Evolutionary conservation across 2,797 vertebrate genomes (phyloP).

Genomic region (Nyctalus aviator): DNA sequence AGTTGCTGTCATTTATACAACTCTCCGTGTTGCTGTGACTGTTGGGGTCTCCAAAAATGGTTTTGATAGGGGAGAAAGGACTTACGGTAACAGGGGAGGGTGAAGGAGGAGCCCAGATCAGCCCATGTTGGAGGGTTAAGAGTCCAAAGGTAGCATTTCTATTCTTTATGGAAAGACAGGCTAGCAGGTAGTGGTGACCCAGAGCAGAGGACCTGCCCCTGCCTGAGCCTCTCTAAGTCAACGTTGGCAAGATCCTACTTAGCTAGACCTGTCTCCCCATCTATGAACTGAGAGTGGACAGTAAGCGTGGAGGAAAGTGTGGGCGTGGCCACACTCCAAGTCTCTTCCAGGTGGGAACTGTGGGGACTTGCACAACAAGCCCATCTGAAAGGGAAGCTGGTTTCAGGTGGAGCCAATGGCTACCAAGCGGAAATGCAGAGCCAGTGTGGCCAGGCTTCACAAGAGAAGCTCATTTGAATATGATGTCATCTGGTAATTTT

Average conservation of each 20-base stretch:
- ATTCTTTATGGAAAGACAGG: neutral
- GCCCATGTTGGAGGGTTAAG: neutral
- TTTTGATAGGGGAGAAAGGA: neutral
- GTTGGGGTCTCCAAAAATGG: neutral
- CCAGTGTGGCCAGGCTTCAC: neutral
- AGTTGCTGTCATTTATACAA: neutral
- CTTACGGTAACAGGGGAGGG: neutral
- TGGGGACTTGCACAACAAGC: neutral
- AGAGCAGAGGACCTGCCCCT: neutral
- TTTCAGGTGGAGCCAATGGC: too few species aligned
- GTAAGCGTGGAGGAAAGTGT: neutral
- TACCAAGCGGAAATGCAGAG: neutral
- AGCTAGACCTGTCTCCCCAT: neutral
- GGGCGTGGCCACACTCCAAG: neutral
- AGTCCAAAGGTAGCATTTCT: neutral
- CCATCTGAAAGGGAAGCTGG: neutral
- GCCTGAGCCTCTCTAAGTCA: neutral
- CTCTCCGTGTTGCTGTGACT: neutral
- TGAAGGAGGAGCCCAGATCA: neutral
- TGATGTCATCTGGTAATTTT: neutral
- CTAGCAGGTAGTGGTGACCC: neutral
- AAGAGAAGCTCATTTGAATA: neutral
- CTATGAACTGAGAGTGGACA: neutral
- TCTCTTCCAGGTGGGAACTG: neutral
- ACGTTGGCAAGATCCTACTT: neutral